Percentiles rank a stretch among this genome's conserved stretches.
Conservation (phyloP, 2,888 invertebrate species). For the Aphelenchoides bicaudatus region DNA sequence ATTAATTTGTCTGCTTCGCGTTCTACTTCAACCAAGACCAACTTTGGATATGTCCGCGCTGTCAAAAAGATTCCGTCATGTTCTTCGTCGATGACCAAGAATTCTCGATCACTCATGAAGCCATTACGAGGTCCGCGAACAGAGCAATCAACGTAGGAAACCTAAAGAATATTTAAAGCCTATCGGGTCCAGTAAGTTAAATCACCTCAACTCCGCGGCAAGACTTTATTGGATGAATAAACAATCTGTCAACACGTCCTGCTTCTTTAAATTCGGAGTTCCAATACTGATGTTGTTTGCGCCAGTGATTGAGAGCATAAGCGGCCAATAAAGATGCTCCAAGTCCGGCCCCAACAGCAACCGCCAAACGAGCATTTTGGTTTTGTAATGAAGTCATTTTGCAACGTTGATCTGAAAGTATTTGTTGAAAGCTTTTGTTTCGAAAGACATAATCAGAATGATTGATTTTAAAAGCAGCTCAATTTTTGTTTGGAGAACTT, state of each 20-base stretch:
- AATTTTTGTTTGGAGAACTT: too few relatives aligned
- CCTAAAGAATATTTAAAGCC: slow-evolving; percentile 24
- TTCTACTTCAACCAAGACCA: slow-evolving; percentile 29
- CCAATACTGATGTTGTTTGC: slow-evolving; percentile 11
- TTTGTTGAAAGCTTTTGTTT: too few relatives aligned
- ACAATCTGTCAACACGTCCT: slow-evolving; percentile 19
- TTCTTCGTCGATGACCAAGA: slow-evolving; percentile 42
- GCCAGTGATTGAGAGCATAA: background rate
- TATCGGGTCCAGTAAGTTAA: background rate
- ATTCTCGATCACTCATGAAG: slow-evolving; percentile 42
- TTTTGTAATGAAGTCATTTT: too few relatives aligned
- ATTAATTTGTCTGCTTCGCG: slow-evolving; percentile 21
- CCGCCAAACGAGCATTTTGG: too few relatives aligned
- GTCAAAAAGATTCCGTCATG: slow-evolving; percentile 31
- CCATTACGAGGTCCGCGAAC: slow-evolving; percentile 37
- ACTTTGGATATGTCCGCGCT: slow-evolving; percentile 25
- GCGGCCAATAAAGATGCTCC: background rate
- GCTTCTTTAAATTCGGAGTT: slow-evolving; percentile 16
- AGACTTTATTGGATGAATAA: slow-evolving; percentile 42
- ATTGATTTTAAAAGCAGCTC: too few relatives aligned
- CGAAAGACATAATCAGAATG: too few relatives aligned
- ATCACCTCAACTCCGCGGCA: slow-evolving; percentile 45
- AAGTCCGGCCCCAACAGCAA: background rate
- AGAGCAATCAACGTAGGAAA: slow-evolving; percentile 42
- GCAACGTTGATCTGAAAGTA: too few relatives aligned